Conservation (phyloP, 2,888 invertebrate species). For the Pterostichus madidus region DNA sequence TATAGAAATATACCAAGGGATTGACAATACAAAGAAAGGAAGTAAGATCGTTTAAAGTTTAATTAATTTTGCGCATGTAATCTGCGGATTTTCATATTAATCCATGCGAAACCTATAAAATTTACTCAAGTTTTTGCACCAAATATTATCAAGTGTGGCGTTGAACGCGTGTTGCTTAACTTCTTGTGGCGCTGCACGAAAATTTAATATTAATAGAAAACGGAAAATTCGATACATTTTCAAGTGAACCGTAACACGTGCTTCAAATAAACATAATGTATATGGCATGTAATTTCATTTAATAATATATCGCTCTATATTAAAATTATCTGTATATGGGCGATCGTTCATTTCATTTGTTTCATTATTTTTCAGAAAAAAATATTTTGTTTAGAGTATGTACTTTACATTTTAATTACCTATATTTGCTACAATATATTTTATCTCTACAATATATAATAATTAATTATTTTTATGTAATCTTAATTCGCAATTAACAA, state of each 20-base stretch:
- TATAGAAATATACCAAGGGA: no score
- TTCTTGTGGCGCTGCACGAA: constrained; percentile 19
- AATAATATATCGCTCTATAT: background rate
- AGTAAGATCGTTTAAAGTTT: constrained; percentile 24
- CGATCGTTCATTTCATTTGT: no score
- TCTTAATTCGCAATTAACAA: no score
- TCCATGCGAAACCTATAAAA: constrained; percentile 45
- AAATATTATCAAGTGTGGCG: constrained; percentile 9
- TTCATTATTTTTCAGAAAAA: no score
- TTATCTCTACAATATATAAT: no score
- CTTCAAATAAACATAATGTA: constrained; percentile 6
- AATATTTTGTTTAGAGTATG: no score
- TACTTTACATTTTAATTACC: no score
- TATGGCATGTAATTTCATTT: background rate
- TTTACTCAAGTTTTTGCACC: constrained; percentile 54
- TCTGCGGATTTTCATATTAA: constrained; percentile 48
- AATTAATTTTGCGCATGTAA: constrained; percentile 53
- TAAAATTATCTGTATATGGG: background rate
- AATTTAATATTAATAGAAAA: constrained; percentile 38
- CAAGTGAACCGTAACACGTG: constrained; percentile 30
- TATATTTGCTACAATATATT: no score
- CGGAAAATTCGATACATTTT: constrained; percentile 34
- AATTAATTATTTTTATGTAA: no score
- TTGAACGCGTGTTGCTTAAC: background rate
- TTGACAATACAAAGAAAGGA: constrained; percentile 17